Conservation (phyloP, 2,113 vertebrate genomes). For the Podarcis cretensis region DNA sequence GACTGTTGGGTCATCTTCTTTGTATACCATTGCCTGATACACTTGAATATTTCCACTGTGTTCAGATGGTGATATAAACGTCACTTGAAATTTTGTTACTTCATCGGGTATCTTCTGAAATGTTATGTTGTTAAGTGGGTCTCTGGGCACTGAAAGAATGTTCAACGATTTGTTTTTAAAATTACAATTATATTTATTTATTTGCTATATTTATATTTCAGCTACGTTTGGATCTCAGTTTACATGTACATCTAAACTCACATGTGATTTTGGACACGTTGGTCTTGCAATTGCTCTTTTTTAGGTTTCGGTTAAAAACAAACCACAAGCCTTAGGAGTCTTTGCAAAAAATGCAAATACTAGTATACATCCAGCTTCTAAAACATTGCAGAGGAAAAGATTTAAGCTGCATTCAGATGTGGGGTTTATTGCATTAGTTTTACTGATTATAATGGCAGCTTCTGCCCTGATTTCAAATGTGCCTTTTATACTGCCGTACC, state of each 20-base stretch:
- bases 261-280: not conserved
- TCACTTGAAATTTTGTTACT: conserved; percentile 89
- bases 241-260: not conserved
- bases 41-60: conserved; percentile 92
- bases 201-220: not conserved
- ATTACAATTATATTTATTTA: not conserved
- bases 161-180: not conserved
- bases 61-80: conserved; percentile 89
- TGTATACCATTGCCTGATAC: conserved; percentile 87
- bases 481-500: too few species aligned
- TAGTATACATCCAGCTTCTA: not conserved
- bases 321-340: not conserved
- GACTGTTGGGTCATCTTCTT: conserved; percentile 78
- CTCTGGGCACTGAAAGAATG: conserved; percentile 85
- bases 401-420: too few species aligned
- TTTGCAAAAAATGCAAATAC: not conserved
- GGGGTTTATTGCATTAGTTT: too few species aligned
- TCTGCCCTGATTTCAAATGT: too few species aligned
- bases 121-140: conserved; percentile 91
- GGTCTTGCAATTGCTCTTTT: not conserved
- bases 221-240: not conserved
- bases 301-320: not conserved
- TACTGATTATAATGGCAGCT: too few species aligned
- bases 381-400: not conserved
- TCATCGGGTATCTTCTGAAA: conserved; percentile 88